A percentile compares a stretch with the other conserved stretches of the same genome.
phyloP scores from a whole-genome alignment of 2,113 vertebrate genomes.

The Silurus meridionalis region DNA sequence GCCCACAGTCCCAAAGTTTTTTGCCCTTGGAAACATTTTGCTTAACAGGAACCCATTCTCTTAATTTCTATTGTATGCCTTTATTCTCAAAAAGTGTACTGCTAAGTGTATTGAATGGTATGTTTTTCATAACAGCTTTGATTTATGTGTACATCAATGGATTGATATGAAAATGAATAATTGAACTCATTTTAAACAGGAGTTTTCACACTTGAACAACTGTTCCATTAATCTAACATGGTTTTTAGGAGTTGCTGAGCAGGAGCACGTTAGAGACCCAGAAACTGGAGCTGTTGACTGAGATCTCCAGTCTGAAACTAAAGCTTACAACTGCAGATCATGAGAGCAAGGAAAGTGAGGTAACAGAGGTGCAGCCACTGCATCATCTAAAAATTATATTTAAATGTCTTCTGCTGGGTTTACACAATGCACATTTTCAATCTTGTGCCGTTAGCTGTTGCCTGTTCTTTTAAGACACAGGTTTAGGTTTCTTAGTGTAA shows the following conservation, averaged over 20 bases:
- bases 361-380: conserved; percentile 52
- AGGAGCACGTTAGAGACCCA: conserved; percentile 89
- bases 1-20: no score
- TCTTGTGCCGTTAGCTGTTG: neutral
- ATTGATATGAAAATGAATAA: no score
- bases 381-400: neutral
- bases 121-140: neutral
- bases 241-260: conserved; percentile 85
- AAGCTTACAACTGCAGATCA: conserved; percentile 85
- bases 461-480: no score
- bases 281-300: conserved; percentile 92
- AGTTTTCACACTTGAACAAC: neutral
- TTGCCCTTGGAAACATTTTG: no score
- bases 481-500: neutral
- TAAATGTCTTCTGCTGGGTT: neutral
- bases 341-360: conserved; percentile 85
- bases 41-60: no score
- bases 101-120: neutral
- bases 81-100: neutral
- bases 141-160: no score
- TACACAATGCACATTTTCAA: neutral
- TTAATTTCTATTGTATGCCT: no score
- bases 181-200: neutral
- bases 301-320: conserved; percentile 90
- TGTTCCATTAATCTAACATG: neutral